Evolutionary conservation across 2,888 invertebrate genomes (phyloP), one percentile per base, ranked within the genome.

Genomic region (Pammene aurita): DNA sequence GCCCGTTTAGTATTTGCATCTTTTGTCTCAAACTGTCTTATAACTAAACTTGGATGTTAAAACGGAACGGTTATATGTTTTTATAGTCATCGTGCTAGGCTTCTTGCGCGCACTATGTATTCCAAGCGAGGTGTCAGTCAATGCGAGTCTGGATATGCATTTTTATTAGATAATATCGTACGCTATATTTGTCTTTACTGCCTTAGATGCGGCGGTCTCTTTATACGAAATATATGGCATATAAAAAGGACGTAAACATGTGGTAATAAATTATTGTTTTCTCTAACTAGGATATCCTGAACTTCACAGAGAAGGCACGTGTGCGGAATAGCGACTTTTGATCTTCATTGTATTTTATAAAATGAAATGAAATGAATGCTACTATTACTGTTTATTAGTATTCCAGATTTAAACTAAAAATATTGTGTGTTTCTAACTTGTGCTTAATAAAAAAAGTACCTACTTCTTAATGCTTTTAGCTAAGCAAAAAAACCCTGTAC

Each of bases 91-190:
- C 16, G 16, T 41, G 26, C 58, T 69, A 54, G 26, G 88, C 86
- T 87, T 86, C 76, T 79, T 74, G 71, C 68, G 68, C 77, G 77
- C 80, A 77, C 35, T 87, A 77, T 73, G 83, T 82, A 88, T 87
- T 84, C 87, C 72, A 72, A 72, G 76, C 78, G 82, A 58, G 57
- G 69, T 65, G 69, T 69, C 60, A 65, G 54, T 60, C 69, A 54
- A 26, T 55, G 64, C 64, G 64, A 60, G 60, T 58, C 54, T 54
- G 54, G 60, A 60, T 60, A 16, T 60, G 60, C 65, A 69, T 65
- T 69, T 69, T 41, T 69, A 60, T 69, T 48, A 65, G 65, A 65
- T 42, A 41, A 60, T 64, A 63, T 54, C 13, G 44, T 57, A 52
- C n/a, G 16, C 54, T 69, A 65, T 69, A 65, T 69, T 65, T 42